Evolutionary conservation across 2,113 vertebrate species (phyloP).

Genomic region (Corythoichthys intestinalis): DNA sequence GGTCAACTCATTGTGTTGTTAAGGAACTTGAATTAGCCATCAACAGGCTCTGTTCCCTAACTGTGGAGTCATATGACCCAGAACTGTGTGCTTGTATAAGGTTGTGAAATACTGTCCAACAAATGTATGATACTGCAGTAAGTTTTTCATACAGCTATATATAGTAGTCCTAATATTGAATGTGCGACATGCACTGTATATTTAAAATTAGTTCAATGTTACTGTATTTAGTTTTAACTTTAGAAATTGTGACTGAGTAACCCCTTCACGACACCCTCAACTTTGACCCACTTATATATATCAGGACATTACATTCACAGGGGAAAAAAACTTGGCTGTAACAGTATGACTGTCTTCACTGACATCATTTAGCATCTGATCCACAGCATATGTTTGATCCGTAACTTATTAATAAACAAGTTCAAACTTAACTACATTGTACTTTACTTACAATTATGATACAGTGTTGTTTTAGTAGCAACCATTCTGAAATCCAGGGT

Average conservation of each 20-base stretch:
- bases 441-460: too few species aligned
- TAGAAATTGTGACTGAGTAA: neutral
- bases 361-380: neutral
- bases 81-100: neutral
- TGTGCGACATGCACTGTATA: neutral
- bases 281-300: neutral
- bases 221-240: neutral
- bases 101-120: neutral
- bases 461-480: too few species aligned
- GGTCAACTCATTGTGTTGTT: neutral
- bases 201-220: neutral
- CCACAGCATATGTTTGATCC: neutral
- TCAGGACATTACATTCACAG: neutral
- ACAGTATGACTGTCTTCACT: neutral
- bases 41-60: neutral
- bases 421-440: too few species aligned
- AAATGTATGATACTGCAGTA: neutral
- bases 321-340: neutral
- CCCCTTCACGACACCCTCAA: neutral
- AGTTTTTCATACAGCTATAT: neutral
- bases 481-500: too few species aligned
- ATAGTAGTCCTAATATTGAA: neutral
- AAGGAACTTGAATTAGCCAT: neutral
- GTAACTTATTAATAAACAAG: too few species aligned
- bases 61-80: neutral